Evolutionary conservation across 2,888 invertebrate genomes (phyloP).

Genomic region (Polydesmus complanatus): DNA sequence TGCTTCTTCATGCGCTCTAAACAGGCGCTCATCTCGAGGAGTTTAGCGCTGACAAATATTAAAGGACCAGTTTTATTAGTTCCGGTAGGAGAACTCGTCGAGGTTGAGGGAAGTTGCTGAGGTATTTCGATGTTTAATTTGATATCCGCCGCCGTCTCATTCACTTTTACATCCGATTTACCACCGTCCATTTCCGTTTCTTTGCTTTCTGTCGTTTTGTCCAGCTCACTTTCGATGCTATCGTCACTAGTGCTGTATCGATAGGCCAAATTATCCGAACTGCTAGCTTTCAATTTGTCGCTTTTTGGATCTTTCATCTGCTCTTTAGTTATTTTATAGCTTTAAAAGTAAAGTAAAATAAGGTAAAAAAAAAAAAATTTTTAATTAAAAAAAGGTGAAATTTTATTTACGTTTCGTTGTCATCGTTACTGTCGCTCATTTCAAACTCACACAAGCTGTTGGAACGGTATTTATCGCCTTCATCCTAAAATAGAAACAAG

Average conservation of each 20-base stretch:
- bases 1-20: not conserved
- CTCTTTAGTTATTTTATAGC: too few species aligned
- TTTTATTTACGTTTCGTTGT: not conserved
- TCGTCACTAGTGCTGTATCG: constrained; percentile 10
- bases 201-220: not conserved
- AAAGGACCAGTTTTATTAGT: not conserved
- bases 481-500: constrained; percentile 7
- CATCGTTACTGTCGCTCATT: not conserved
- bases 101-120: not conserved
- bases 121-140: not conserved
- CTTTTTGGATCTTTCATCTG: too few species aligned
- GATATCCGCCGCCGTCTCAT: not conserved
- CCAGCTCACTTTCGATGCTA: not conserved
- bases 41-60: constrained; percentile 3
- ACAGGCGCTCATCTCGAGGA: constrained; percentile 2
- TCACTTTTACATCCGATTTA: not conserved
- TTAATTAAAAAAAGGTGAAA: not conserved
- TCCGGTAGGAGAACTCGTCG: not conserved
- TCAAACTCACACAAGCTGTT: constrained; percentile 12
- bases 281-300: constrained; percentile 1
- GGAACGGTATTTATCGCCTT: constrained; percentile 1
- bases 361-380: not conserved
- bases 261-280: constrained; percentile 5
- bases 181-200: not conserved
- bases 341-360: too few species aligned